phyloP scores from a whole-genome alignment of 2,113 vertebrate genomes.

The Corynorhinus townsendii region DNA sequence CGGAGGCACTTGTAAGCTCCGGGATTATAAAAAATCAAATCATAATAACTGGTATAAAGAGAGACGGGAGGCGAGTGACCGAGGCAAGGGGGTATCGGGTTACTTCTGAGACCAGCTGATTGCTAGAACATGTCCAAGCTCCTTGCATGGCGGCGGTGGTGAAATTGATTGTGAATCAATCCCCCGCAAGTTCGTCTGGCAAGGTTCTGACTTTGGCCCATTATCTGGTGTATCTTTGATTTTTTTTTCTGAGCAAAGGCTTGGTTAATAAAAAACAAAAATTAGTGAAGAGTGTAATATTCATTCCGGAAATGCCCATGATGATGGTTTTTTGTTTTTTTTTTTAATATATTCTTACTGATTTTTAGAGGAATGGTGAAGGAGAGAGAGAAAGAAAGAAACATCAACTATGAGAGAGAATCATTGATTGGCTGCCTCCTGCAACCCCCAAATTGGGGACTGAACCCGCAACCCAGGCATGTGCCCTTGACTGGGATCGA shows the following conservation, averaged over 20 bases:
- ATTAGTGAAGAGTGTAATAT: not conserved
- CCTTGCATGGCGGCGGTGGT: accelerated
- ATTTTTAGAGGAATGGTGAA: too few relatives aligned
- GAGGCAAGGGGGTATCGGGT: not conserved
- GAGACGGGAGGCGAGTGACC: not conserved
- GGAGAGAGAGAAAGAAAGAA: too few relatives aligned
- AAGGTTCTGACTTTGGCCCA: accelerated
- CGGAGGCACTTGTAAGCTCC: not conserved
- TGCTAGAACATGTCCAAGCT: not conserved
- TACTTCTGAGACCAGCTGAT: not conserved
- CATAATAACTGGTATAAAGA: not conserved
- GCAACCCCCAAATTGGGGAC: too few relatives aligned
- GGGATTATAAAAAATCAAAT: constrained; percentile 37
- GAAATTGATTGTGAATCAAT: not conserved
- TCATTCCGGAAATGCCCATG: not conserved
- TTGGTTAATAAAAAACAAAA: not conserved
- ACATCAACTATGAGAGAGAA: too few relatives aligned
- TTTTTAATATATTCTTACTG: too few relatives aligned
- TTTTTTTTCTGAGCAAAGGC: not conserved
- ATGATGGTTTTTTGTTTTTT: accelerated
- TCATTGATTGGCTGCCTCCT: too few relatives aligned
- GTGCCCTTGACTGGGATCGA: too few relatives aligned
- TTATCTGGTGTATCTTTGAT: not conserved
- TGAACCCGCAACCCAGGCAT: too few relatives aligned
- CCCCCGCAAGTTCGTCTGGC: accelerated